These are phyloP conservation scores for Gymnothorax javanicus DNA, from an alignment of 2,797 vertebrate species.

Conservation along the genomic window DNA sequence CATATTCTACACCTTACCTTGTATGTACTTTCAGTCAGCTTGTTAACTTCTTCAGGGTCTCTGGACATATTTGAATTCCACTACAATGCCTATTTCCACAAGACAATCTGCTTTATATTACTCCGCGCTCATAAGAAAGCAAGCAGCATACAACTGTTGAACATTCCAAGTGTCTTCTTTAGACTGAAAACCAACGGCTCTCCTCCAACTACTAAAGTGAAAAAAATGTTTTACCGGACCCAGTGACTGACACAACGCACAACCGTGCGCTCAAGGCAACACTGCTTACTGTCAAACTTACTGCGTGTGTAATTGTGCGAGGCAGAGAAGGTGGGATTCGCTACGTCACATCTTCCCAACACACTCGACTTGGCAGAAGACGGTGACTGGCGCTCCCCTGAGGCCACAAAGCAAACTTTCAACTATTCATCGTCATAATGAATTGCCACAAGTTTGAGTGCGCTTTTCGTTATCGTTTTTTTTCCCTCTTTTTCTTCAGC, in stretches of 20 bases:
- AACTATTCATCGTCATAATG: not conserved
- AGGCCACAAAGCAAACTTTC: slow-evolving; percentile 27
- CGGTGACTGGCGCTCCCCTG: slow-evolving; percentile 29
- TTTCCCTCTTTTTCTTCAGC: not conserved
- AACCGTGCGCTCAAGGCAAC: slow-evolving; percentile 31
- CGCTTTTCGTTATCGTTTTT: not conserved
- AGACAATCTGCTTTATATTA: slow-evolving; percentile 16
- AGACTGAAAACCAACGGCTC: not conserved
- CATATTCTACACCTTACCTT: slow-evolving; percentile 74
- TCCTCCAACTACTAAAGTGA: not conserved
- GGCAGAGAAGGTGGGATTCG: slow-evolving; percentile 47
- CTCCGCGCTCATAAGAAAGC: slow-evolving; percentile 24
- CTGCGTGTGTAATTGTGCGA: slow-evolving; percentile 53
- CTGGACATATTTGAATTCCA: slow-evolving; percentile 76
- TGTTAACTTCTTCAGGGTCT: slow-evolving; percentile 86
- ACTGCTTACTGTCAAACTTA: slow-evolving; percentile 72
- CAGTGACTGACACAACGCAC: not conserved
- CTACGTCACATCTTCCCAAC: slow-evolving; percentile 47
- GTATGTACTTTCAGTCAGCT: slow-evolving; percentile 90
- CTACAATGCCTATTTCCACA: slow-evolving; percentile 14
- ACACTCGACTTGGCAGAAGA: slow-evolving; percentile 4
- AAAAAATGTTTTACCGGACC: not conserved
- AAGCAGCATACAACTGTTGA: slow-evolving; percentile 26
- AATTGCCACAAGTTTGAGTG: not conserved
- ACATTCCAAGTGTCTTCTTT: not conserved